Evolutionary conservation across 2,113 vertebrate species (phyloP), one percentile per base, ranked within the genome.

Genomic region (Leptosomus discolor): DNA sequence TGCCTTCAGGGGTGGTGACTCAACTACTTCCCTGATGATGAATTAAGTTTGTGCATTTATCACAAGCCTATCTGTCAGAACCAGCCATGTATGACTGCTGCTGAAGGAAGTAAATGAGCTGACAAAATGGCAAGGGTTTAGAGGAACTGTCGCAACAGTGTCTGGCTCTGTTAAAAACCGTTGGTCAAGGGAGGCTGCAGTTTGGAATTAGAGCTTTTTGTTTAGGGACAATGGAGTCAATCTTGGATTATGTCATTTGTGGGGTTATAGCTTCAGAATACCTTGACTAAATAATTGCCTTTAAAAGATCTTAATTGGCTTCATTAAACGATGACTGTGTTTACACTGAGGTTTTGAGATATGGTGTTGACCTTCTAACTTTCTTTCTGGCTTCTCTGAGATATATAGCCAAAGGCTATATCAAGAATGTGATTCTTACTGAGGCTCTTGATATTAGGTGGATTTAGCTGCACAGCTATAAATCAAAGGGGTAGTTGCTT

Each of bases 11-110:
- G 70, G 27, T 2, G 0, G 54, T 89, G 70, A 82, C 60, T 86
- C 76, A 69, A 32, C n/a, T 43, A 50, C 54, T 94, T 90, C 45
- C 56, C 61, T 75, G 61, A 78, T 46, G 56, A 64, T 27, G 29
- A 73, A 75, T 41, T 89, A 85, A 88, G 30, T 87, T 34, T 68
- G 58, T 91, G 60, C 12, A 17, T 95, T 97, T 87, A 81, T 94
- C 77, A 45, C 36, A 76, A 78, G 46, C 36, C 30, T 92, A 12
- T 69, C 70, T 93, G 79, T 87, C 87, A 91, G 91, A 91, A 61
- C 36, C 73, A 80, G 65, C 21, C 65, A 75, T 0, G 1, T 82
- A 81, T 24, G 39, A 87, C 3, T 9, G 70, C 43, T 71, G 64
- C 43, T 84, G 69, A 92, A 87, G 60, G 43, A 89, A 95, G 43